Conservation (phyloP, 2,888 invertebrate genomes). For the Schizaphis graminum region DNA sequence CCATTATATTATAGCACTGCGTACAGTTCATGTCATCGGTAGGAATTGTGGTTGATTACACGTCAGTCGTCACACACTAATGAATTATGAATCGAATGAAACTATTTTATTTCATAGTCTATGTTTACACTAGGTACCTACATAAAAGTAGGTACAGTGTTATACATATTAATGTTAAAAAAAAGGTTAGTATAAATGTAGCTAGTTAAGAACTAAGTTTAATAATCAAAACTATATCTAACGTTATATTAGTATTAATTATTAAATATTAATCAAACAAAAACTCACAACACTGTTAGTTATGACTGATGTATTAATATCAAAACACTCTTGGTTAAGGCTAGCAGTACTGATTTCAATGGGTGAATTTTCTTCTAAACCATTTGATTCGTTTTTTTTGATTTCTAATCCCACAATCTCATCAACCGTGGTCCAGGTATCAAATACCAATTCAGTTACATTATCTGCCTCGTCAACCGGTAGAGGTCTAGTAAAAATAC, state of each 20-base stretch:
- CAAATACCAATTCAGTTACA: constrained; percentile 64
- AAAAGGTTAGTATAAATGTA: background rate
- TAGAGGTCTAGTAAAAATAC: constrained; percentile 54
- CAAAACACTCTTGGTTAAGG: constrained; percentile 58
- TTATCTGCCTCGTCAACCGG: constrained; percentile 51
- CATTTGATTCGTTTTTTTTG: constrained; percentile 24
- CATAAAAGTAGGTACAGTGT: background rate
- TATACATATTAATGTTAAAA: background rate
- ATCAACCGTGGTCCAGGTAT: constrained; percentile 65
- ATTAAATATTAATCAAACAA: constrained; percentile 51
- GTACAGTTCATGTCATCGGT: constrained; percentile 4
- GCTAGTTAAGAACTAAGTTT: background rate
- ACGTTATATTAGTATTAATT: background rate
- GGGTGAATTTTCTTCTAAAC: constrained; percentile 1
- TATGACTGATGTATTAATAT: constrained; percentile 54
- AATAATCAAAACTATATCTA: background rate
- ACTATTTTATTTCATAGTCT: constrained; percentile 15
- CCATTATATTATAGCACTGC: background rate
- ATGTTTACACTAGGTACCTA: background rate
- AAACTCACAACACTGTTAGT: constrained; percentile 60
- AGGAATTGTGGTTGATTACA: constrained; percentile 56
- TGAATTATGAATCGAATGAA: constrained; percentile 34
- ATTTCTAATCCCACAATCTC: constrained; percentile 22
- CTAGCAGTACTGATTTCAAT: constrained; percentile 44
- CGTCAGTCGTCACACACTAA: constrained; percentile 33